Percentiles rank a stretch among this genome's conserved stretches.
phyloP scores from a whole-genome alignment of 2,797 vertebrate species.

The Ceyx erithaca region DNA sequence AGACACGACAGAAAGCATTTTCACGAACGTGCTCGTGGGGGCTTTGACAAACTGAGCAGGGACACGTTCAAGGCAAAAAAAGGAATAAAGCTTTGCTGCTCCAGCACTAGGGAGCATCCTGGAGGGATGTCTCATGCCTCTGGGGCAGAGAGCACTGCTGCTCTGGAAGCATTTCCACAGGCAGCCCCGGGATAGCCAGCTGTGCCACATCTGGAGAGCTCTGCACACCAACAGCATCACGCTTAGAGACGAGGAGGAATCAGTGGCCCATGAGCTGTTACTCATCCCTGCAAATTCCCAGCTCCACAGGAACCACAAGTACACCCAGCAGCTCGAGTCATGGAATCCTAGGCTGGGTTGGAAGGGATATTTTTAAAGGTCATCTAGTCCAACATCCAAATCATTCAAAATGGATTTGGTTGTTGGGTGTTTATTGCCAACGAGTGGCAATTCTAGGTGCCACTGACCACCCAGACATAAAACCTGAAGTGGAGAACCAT shows the following conservation, averaged over 20 bases:
- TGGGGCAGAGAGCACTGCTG: neutral
- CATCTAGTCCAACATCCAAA: neutral
- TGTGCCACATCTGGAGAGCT: slow-evolving; percentile 41
- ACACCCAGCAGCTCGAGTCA: neutral
- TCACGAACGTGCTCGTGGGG: neutral
- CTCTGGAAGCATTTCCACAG: neutral
- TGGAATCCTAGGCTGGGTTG: neutral
- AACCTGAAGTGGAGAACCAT: neutral
- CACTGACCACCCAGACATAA: neutral
- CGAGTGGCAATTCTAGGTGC: too few relatives aligned
- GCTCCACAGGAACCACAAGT: neutral
- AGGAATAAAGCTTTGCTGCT: neutral
- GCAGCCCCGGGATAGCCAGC: slow-evolving; percentile 29
- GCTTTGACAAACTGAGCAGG: slow-evolving; percentile 2
- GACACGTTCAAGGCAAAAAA: slow-evolving; percentile 19
- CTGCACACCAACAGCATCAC: neutral
- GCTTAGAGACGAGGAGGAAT: neutral
- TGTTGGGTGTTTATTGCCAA: neutral
- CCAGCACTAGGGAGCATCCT: neutral
- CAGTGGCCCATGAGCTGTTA: neutral
- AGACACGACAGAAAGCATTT: neutral
- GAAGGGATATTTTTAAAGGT: neutral
- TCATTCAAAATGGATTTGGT: neutral
- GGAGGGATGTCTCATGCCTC: neutral
- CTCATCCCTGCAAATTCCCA: neutral